These are phyloP conservation scores for Triops longicaudatus DNA, from an alignment of 1,140 invertebrate genomes.

Conservation along the genomic window DNA sequence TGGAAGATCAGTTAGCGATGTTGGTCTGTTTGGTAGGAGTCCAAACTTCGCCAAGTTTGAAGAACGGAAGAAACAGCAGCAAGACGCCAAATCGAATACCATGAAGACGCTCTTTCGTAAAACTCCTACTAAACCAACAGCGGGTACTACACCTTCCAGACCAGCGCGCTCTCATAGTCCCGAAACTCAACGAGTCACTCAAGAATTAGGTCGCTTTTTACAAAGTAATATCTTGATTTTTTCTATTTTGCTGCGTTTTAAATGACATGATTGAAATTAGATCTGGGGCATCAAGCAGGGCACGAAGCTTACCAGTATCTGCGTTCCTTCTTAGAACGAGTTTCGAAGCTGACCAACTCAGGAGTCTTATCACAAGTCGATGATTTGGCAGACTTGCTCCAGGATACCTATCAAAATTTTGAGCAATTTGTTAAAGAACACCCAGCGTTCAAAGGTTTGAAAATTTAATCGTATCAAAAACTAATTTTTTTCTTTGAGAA, in stretches of 20 bases:
- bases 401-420: constrained; percentile 82
- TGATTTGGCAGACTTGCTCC: constrained; percentile 78
- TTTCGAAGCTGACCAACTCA: constrained; percentile 39
- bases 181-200: constrained; percentile 20
- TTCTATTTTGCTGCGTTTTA: neutral
- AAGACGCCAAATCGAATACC: constrained; percentile 70
- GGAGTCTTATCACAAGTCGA: constrained; percentile 59
- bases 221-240: neutral
- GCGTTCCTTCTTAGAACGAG: constrained; percentile 29
- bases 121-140: constrained; percentile 52
- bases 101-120: constrained; percentile 70
- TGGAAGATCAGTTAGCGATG: constrained; percentile 35
- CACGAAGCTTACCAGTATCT: constrained; percentile 24
- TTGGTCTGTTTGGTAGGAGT: constrained; percentile 21
- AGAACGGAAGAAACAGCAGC: constrained; percentile 74
- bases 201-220: constrained; percentile 24
- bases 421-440: constrained; percentile 63
- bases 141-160: constrained; percentile 30
- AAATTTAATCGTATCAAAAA: neutral
- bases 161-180: constrained; percentile 20
- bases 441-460: constrained; percentile 54
- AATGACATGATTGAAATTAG: neutral
- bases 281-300: constrained; percentile 22
- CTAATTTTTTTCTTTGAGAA: no score
- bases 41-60: constrained; percentile 68